Evolutionary conservation across 2,797 vertebrate genomes (phyloP).

Genomic region (Phoebastria nigripes): DNA sequence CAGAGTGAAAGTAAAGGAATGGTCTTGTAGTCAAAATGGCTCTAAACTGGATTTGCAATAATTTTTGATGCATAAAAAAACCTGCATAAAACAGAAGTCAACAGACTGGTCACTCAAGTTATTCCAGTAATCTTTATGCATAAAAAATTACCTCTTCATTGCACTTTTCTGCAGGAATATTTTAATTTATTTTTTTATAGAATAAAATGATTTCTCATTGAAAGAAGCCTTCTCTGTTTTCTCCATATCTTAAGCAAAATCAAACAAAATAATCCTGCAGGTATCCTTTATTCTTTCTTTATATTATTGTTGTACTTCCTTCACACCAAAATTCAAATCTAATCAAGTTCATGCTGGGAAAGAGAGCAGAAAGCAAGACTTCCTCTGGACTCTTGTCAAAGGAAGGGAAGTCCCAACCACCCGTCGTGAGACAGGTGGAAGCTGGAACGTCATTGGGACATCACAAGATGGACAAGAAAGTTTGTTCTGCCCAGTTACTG

Average conservation of each 20-base stretch:
- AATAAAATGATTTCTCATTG: background rate
- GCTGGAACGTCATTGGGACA: background rate
- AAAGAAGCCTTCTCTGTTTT: background rate
- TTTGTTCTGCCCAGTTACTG: background rate
- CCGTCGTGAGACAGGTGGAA: accelerated
- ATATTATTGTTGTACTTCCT: background rate
- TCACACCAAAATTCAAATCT: background rate
- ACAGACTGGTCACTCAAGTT: background rate
- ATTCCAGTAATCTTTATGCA: background rate
- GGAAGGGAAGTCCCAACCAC: background rate
- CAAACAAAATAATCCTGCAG: background rate
- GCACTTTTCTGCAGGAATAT: background rate
- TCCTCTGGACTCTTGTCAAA: background rate
- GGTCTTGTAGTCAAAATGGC: background rate
- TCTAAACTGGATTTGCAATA: background rate
- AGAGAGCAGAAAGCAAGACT: background rate
- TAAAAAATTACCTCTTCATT: background rate
- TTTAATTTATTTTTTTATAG: background rate
- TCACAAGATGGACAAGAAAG: background rate
- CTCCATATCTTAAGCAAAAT: background rate
- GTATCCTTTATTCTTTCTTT: background rate
- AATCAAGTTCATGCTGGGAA: background rate
- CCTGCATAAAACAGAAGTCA: background rate
- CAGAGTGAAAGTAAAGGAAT: background rate
- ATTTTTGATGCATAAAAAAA: background rate